Base-by-base conservation (phyloP, 2,113 vertebrate species). In the Riparia riparia region DNA sequence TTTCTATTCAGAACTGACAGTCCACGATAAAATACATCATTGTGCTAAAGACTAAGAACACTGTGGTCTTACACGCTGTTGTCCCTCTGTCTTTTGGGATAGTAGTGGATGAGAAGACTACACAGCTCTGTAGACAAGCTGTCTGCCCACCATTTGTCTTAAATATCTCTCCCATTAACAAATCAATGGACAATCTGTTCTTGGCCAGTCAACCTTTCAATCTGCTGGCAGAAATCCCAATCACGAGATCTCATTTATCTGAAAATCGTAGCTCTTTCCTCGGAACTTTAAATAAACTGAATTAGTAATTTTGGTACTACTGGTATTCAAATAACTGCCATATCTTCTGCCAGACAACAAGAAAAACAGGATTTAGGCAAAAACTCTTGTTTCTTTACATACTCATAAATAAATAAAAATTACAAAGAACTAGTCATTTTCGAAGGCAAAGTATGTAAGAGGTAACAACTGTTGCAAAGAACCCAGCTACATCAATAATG, bases 191-290 rank as follows among this genome's bases (percentile, higher is more conserved):
- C 39, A 80, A 65, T 66, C 32, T 92, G 56, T 84, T 93, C 91
- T 89, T 84, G 61, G 41, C 31, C 81, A 96, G 65, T 17, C 86
- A 89, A 58, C 51, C 83, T 86, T 83, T 78, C 49, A 89, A 92
- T 90, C 60, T 81, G 65, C 61, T 94, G 91, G 83, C 65, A 94
- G 19, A 92, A 88, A 71, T 82, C 44, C 44, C 17, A 11, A 81
- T 51, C 44, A 78, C 17, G 29, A 78, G 53, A 91, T n/a, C 60
- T 89, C 44, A 64, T 68, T 89, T 68, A 82, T 65, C 28, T 49
- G 47, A 79, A 91, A 86, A 78, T 34, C 85, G 64, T 17, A 82
- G 51, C 65, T 71, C 41, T 72, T 86, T 24, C 4, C 17, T 34
- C 66, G 71, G 45, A 66, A 32, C 13, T 54, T 88, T 24, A 81